A percentile compares a stretch with the other conserved stretches of the same genome.
Evolutionary conservation across 1,140 invertebrate genomes (phyloP).

Genomic region (Ridgeia piscesae): DNA sequence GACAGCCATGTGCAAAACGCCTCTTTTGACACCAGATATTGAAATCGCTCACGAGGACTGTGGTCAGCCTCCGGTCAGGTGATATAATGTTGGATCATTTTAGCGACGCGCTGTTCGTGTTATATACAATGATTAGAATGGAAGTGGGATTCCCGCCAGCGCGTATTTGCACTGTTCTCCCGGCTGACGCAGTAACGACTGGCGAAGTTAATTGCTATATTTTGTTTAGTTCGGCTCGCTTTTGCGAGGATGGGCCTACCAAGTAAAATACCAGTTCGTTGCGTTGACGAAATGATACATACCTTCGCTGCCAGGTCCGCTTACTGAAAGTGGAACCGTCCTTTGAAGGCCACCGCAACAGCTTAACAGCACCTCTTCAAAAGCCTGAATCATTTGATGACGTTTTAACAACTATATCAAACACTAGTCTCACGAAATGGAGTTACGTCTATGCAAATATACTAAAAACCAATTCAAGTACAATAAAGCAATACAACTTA

Average conservation of each 20-base stretch:
- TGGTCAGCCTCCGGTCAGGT: too few relatives aligned
- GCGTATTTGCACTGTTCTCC: too few relatives aligned
- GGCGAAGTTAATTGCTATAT: too few relatives aligned
- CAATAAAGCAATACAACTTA: not conserved
- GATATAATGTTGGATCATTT: too few relatives aligned
- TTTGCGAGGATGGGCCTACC: not conserved
- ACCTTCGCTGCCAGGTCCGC: not conserved
- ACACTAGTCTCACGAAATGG: not conserved
- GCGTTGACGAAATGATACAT: not conserved
- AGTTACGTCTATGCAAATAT: not conserved
- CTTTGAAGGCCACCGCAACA: not conserved
- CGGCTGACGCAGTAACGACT: too few relatives aligned
- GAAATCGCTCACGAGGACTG: too few relatives aligned
- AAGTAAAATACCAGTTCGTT: not conserved
- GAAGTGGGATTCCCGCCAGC: too few relatives aligned
- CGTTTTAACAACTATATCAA: not conserved
- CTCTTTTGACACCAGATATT: too few relatives aligned
- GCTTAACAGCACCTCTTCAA: not conserved
- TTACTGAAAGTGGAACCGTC: not conserved
- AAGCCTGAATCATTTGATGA: not conserved
- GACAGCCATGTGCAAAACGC: too few relatives aligned
- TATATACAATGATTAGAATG: too few relatives aligned
- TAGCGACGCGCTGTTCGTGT: too few relatives aligned
- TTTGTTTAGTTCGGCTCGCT: too few relatives aligned
- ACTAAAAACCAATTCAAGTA: not conserved